These are phyloP conservation scores for Merodon equestris DNA, from an alignment of 2,888 invertebrate genomes.

Conservation along the genomic window DNA sequence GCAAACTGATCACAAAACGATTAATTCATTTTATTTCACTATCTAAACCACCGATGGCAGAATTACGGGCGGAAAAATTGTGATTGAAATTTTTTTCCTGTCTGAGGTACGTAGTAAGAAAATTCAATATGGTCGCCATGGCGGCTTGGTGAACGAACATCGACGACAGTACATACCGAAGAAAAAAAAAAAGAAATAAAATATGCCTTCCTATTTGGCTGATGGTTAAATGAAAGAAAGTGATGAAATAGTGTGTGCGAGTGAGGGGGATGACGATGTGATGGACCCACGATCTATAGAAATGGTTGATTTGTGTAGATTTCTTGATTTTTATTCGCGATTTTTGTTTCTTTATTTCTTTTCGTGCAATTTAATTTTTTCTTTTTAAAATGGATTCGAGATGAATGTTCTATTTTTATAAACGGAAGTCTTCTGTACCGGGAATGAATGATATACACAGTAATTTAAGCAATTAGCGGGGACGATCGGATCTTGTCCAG, in stretches of 20 bases:
- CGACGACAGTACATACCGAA: too few relatives aligned
- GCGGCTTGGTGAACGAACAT: conserved; percentile 76
- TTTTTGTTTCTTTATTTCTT: conserved; percentile 3
- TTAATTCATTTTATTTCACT: conserved; percentile 72
- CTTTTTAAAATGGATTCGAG: too few relatives aligned
- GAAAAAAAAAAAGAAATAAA: conserved; percentile 26
- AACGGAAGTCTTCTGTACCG: too few relatives aligned
- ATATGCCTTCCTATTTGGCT: conserved; percentile 21
- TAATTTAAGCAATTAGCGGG: too few relatives aligned
- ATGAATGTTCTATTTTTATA: too few relatives aligned
- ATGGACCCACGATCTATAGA: conserved; percentile 27
- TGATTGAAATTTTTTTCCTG: conserved; percentile 81
- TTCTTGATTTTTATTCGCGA: conserved; percentile 7
- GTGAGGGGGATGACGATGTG: conserved; percentile 35
- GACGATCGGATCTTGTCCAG: too few relatives aligned
- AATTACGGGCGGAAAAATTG: conserved; percentile 81
- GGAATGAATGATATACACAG: conserved; percentile 15
- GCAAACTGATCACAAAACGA: conserved; percentile 40
- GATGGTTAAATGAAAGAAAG: conserved; percentile 45
- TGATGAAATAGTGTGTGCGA: conserved; percentile 45
- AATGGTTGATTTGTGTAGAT: conserved; percentile 43
- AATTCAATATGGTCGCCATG: conserved; percentile 78
- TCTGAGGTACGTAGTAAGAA: conserved; percentile 82
- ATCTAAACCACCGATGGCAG: conserved; percentile 80
- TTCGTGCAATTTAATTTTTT: conserved; percentile 12